Evolutionary conservation across 1,140 invertebrate species (phyloP).

Genomic region (Magallana ariakensis): DNA sequence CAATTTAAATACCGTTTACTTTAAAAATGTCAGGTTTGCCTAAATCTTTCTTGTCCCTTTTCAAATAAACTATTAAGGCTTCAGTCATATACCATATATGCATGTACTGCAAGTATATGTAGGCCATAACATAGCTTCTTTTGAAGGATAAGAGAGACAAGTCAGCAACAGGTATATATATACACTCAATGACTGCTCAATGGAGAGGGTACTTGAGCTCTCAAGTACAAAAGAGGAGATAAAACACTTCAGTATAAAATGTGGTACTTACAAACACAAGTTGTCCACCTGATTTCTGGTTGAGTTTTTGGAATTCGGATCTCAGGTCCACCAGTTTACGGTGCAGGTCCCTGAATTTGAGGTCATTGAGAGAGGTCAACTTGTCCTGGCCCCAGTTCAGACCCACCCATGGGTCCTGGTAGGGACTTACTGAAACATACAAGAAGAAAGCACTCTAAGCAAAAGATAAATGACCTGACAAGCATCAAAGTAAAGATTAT

Average conservation of each 20-base stretch:
- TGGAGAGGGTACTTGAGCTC: not conserved
- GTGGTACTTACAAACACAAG: conserved; percentile 72
- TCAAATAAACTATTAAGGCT: no score
- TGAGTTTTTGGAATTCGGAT: conserved; percentile 67
- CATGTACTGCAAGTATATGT: no score
- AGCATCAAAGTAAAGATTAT: no score
- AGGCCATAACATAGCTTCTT: not conserved
- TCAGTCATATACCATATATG: no score
- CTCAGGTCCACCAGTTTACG: conserved; percentile 68
- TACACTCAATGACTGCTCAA: not conserved
- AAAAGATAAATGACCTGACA: no score
- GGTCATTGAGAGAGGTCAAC: not conserved
- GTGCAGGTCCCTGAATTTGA: conserved; percentile 50
- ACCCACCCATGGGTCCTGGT: conserved; percentile 25
- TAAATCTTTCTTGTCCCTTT: no score
- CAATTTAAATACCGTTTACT: no score
- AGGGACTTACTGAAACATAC: not conserved
- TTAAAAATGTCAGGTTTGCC: no score
- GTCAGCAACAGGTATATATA: not conserved
- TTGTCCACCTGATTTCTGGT: conserved; percentile 62
- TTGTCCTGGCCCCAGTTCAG: conserved; percentile 8
- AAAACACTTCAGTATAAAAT: not conserved
- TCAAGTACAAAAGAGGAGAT: not conserved
- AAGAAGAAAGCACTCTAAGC: not conserved
- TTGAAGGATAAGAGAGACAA: not conserved